phyloP scores from a whole-genome alignment of 2,797 vertebrate species.

The Lagocephalus sceleratus region DNA sequence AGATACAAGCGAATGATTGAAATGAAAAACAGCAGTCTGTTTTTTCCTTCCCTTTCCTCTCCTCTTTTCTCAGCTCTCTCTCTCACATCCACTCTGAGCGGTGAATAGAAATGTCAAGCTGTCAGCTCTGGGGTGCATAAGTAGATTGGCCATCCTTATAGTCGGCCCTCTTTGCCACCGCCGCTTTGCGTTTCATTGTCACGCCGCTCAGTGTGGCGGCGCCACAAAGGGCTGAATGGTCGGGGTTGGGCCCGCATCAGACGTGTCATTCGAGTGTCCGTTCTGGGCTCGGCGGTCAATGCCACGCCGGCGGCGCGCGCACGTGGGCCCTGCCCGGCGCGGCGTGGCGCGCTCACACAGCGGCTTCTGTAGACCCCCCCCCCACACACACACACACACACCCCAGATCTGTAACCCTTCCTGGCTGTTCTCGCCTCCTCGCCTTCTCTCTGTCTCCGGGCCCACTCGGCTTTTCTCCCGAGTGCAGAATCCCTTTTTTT shows the following conservation, averaged over 20 bases:
- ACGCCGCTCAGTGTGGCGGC: conserved; percentile 78
- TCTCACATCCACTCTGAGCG: conserved; percentile 63
- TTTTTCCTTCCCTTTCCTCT: conserved; percentile 37
- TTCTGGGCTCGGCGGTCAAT: conserved; percentile 69
- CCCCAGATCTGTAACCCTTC: conserved; percentile 10
- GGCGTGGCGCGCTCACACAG: conserved; percentile 26
- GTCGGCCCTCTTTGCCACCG: conserved; percentile 76
- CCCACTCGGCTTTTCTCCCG: conserved; percentile 35
- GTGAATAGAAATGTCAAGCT: conserved; percentile 86
- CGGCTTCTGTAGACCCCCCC: conserved; percentile 26
- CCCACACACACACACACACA: conserved; percentile 42
- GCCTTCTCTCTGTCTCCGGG: conserved; percentile 23
- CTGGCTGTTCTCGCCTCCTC: conserved; percentile 25
- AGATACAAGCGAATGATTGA: conserved; percentile 70
- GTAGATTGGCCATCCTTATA: conserved; percentile 83
- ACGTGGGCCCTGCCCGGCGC: conserved; percentile 29
- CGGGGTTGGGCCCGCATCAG: conserved; percentile 79
- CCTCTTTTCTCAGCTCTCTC: conserved; percentile 44
- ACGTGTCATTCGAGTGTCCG: conserved; percentile 78
- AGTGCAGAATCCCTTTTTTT: conserved; percentile 44
- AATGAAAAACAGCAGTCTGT: conserved; percentile 65
- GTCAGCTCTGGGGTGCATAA: conserved; percentile 81
- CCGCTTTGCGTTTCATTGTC: conserved; percentile 82
- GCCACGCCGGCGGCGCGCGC: conserved; percentile 46
- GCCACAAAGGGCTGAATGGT: conserved; percentile 80